Percentiles rank a stretch among this genome's conserved stretches.
These are phyloP conservation scores for Lepisosteus oculatus DNA, from an alignment of 2,113 vertebrate genomes.

Conservation along the genomic window DNA sequence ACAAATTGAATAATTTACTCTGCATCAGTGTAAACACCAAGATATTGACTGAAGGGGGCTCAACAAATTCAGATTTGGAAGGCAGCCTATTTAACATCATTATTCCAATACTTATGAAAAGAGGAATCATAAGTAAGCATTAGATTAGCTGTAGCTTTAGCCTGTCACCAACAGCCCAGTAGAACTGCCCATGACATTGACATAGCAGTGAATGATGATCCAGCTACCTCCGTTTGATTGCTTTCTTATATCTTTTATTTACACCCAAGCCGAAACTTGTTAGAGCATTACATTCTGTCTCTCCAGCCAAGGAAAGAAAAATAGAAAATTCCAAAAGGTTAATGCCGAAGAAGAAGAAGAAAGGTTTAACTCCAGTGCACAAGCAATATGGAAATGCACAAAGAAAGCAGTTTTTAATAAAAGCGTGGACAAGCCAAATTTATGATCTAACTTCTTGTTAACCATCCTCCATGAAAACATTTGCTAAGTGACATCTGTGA, in stretches of 20 bases:
- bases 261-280: background rate
- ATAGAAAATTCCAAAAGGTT: background rate
- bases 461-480: background rate
- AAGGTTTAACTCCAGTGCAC: too few species aligned
- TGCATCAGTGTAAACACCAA: slow-evolving; percentile 49
- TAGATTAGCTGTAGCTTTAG: background rate
- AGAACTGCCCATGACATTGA: background rate
- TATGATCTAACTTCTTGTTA: too few species aligned
- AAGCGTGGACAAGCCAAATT: background rate
- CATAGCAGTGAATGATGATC: background rate
- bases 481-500: background rate
- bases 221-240: background rate
- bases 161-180: background rate
- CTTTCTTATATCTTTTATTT: background rate
- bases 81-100: slow-evolving; percentile 28
- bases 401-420: background rate
- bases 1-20: slow-evolving; percentile 45
- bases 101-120: slow-evolving; percentile 24
- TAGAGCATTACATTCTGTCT: slow-evolving; percentile 8
- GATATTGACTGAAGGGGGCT: slow-evolving; percentile 40
- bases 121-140: background rate
- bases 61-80: slow-evolving; percentile 6
- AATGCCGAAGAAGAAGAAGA: background rate
- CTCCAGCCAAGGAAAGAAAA: background rate
- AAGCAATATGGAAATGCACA: background rate